Evolutionary conservation across 1,140 invertebrate species (phyloP).

Genomic region (Bombus terrestris): DNA sequence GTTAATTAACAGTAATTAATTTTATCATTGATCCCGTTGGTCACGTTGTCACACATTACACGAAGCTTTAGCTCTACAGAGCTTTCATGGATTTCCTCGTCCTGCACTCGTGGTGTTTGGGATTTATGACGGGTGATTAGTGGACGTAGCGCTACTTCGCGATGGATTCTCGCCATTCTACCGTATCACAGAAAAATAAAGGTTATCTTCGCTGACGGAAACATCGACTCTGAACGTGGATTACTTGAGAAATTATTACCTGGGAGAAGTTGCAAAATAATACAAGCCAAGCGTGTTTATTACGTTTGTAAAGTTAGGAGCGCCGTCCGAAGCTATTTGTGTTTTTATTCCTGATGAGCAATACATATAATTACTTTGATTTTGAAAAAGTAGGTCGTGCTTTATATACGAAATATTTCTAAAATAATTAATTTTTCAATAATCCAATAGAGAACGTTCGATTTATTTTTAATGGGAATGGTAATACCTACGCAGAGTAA

Average conservation of each 20-base stretch:
- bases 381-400: too few relatives aligned
- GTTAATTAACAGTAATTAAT: constrained; percentile 24
- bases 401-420: too few relatives aligned
- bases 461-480: too few relatives aligned
- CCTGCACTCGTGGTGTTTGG: not conserved
- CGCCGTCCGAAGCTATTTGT: too few relatives aligned
- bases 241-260: not conserved
- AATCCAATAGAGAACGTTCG: too few relatives aligned
- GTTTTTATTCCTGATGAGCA: too few relatives aligned
- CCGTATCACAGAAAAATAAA: not conserved
- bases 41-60: constrained; percentile 8
- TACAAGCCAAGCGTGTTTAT: not conserved
- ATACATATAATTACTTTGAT: too few relatives aligned
- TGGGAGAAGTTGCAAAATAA: too few relatives aligned
- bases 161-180: constrained; percentile 14
- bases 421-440: too few relatives aligned
- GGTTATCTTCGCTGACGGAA: not conserved
- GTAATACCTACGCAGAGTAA: too few relatives aligned
- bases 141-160: not conserved
- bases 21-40: constrained; percentile 10
- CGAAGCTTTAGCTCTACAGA: not conserved
- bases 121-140: constrained; percentile 20
- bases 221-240: not conserved
- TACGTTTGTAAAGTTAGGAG: too few relatives aligned
- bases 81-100: not conserved